Conservation (phyloP, 1,140 invertebrate genomes). For the Stegodyphus dumicola region DNA sequence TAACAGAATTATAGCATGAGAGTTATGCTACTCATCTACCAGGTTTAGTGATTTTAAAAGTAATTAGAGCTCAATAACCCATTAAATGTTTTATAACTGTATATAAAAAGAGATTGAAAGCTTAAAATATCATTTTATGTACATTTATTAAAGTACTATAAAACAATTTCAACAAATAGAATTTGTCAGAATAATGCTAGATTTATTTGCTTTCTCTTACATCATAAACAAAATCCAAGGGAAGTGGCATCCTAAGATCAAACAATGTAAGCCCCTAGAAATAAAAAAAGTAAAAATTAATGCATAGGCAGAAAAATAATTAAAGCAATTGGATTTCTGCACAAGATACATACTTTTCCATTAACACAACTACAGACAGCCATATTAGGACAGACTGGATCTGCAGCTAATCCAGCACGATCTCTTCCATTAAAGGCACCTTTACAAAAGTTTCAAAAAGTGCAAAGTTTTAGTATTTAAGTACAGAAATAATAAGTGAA, state of each 20-base stretch:
- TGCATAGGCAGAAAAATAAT: background rate
- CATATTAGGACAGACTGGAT: conserved; percentile 70
- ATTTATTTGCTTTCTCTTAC: conserved; percentile 62
- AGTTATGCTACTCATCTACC: no score
- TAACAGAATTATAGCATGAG: no score
- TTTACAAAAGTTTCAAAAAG: conserved; percentile 10
- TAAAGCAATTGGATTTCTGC: background rate
- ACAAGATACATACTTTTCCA: conserved; percentile 67
- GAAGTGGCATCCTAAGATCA: conserved; percentile 71
- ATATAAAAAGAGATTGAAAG: no score
- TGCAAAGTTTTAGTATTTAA: background rate
- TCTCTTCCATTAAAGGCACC: conserved; percentile 70
- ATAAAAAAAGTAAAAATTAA: conserved; percentile 7
- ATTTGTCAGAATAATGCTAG: no score
- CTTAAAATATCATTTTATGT: no score
- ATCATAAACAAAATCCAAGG: conserved; percentile 72
- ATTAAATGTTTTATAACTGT: background rate
- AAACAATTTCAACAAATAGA: no score
- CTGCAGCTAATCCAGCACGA: conserved; percentile 70
- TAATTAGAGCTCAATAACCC: background rate
- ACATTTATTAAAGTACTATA: no score
- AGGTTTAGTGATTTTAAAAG: background rate
- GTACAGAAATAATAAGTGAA: background rate
- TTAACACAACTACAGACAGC: conserved; percentile 71
- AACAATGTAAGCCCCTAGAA: conserved; percentile 70